Percentiles rank a stretch among this genome's conserved stretches.
These are phyloP conservation scores for Phenganax subtilis DNA, from an alignment of 92 coral and sea anemone genomes.

Conservation along the genomic window DNA sequence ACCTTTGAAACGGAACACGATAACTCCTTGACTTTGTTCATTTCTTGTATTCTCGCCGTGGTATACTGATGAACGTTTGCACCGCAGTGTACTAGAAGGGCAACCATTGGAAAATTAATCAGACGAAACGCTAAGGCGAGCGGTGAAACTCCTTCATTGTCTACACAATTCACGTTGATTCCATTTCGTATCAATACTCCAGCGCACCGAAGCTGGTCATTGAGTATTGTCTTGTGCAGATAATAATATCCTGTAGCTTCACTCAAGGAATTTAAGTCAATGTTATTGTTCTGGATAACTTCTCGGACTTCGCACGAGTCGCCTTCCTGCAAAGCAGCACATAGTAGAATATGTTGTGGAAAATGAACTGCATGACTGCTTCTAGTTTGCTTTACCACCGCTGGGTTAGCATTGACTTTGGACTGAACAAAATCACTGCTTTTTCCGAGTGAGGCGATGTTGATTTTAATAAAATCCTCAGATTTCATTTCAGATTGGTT, in stretches of 20 bases:
- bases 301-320: conserved; percentile 9
- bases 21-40: conserved; percentile 19
- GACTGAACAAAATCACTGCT: background rate
- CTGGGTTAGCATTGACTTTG: background rate
- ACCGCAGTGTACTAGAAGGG: conserved; percentile 29
- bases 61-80: conserved; percentile 28
- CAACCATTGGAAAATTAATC: conserved; percentile 31
- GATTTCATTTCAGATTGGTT: no score
- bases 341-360: conserved; percentile 22
- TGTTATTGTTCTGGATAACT: conserved; percentile 4
- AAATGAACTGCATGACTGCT: conserved; percentile 18
- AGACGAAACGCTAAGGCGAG: conserved; percentile 26
- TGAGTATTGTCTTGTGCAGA: conserved; percentile 30
- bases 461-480: no score
- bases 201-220: conserved; percentile 26
- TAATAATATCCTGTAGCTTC: conserved; percentile 20
- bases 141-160: conserved; percentile 31
- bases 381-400: background rate
- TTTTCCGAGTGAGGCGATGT: no score
- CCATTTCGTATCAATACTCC: conserved; percentile 20
- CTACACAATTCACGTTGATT: conserved; percentile 10
- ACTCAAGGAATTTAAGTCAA: conserved; percentile 2
- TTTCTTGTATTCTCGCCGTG: background rate
- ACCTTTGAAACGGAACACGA: conserved; percentile 37
- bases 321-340: conserved; percentile 27